These are phyloP conservation scores for Stichodactyla mertensii DNA, from an alignment of 64 coral and sea anemone species.

Conservation along the genomic window DNA sequence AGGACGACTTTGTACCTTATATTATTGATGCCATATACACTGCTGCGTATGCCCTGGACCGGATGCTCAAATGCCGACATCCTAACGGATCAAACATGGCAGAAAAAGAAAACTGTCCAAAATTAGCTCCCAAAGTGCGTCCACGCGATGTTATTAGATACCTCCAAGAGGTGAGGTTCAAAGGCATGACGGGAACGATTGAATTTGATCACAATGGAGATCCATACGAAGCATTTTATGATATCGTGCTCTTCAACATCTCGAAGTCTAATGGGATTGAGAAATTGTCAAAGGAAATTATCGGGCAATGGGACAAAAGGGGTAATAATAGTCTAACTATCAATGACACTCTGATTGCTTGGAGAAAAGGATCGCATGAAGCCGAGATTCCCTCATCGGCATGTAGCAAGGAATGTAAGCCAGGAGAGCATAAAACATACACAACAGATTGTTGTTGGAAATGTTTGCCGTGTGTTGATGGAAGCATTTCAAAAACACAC, in stretches of 20 bases:
- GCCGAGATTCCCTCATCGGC: constrained; percentile 21
- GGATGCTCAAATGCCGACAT: constrained; percentile 24
- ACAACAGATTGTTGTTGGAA: constrained; percentile 52
- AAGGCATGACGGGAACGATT: constrained; percentile 54
- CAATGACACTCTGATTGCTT: not conserved
- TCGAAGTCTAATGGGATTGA: not conserved
- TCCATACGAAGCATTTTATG: constrained; percentile 29
- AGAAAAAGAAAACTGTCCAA: constrained; percentile 15
- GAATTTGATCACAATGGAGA: constrained; percentile 51
- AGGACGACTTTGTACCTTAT: constrained; percentile 29
- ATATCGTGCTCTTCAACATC: constrained; percentile 37
- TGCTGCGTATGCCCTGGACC: constrained; percentile 38
- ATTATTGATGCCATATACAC: constrained; percentile 50
- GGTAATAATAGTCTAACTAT: not conserved
- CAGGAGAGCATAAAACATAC: no score
- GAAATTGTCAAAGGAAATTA: not conserved
- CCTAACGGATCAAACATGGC: not conserved
- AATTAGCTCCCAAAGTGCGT: not conserved
- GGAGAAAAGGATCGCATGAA: not conserved
- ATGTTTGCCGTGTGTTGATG: constrained; percentile 36
- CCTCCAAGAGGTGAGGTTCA: constrained; percentile 44
- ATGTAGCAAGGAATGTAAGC: constrained; percentile 28
- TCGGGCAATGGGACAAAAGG: constrained; percentile 19
- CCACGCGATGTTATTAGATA: constrained; percentile 25
- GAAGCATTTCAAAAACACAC: constrained; percentile 12